These are phyloP conservation scores for Dipodomys stephensi DNA, from an alignment of 2,113 vertebrate species.

Conservation along the genomic window DNA sequence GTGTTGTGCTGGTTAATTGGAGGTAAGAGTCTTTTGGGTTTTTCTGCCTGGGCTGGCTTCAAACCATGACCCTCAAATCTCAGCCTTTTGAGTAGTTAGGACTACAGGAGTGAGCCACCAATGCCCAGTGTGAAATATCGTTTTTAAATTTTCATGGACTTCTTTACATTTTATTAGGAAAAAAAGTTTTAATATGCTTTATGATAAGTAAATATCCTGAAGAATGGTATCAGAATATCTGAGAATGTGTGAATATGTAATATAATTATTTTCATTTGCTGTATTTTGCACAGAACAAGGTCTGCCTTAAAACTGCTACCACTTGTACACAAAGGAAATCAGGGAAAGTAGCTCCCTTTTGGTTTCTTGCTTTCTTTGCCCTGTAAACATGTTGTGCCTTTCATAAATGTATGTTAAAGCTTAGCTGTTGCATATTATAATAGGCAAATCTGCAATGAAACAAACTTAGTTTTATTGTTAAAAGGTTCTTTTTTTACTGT, in stretches of 20 bases:
- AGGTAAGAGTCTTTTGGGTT: no score
- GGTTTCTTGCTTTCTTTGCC: slow-evolving; percentile 85
- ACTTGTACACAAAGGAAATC: slow-evolving; percentile 83
- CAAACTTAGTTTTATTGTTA: slow-evolving; percentile 81
- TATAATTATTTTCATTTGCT: slow-evolving; percentile 84
- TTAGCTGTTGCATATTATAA: slow-evolving; percentile 81
- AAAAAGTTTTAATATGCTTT: slow-evolving; percentile 85
- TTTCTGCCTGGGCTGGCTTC: no score
- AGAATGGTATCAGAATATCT: slow-evolving; percentile 78
- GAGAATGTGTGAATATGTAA: slow-evolving; percentile 81
- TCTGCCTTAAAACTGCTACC: slow-evolving; percentile 88
- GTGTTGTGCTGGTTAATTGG: no score
- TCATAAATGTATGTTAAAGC: slow-evolving; percentile 86
- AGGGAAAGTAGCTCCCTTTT: slow-evolving; percentile 79
- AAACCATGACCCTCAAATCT: no score
- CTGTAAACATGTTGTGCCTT: slow-evolving; percentile 95
- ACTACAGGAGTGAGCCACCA: no score
- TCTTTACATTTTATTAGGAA: slow-evolving; percentile 84
- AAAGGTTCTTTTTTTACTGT: slow-evolving; percentile 68
- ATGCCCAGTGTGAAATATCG: no score
- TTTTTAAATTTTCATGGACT: slow-evolving; percentile 82
- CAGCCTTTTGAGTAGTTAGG: no score
- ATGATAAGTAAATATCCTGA: slow-evolving; percentile 77
- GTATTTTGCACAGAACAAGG: slow-evolving; percentile 87
- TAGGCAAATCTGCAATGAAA: slow-evolving; percentile 69